phyloP scores from a whole-genome alignment of 2,797 vertebrate genomes.

The Onychomys leucogaster region DNA sequence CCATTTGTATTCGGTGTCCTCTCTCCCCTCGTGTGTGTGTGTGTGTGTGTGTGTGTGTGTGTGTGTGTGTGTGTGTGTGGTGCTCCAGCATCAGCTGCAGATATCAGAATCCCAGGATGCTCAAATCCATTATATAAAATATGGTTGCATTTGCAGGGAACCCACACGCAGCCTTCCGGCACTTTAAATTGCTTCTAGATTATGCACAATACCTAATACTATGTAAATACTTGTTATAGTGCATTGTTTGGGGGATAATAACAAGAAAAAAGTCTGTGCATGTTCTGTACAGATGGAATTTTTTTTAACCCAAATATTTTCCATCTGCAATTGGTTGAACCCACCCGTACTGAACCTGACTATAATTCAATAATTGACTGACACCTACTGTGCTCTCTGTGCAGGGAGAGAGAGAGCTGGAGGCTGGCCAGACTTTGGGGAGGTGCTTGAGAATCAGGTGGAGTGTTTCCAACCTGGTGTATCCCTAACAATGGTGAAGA shows the following conservation, averaged over 20 bases:
- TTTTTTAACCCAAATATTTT: background rate
- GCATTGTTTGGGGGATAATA: background rate
- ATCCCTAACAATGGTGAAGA: background rate
- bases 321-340: background rate
- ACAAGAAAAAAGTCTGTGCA: background rate
- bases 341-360: background rate
- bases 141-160: background rate
- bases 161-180: background rate
- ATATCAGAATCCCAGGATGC: background rate
- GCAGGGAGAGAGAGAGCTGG: background rate
- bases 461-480: background rate
- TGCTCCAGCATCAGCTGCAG: background rate
- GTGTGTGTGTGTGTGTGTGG: background rate
- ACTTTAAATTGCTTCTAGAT: background rate
- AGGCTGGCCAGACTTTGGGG: background rate
- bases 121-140: background rate
- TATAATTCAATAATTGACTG: background rate
- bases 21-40: background rate
- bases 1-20: background rate
- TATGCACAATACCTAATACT: background rate
- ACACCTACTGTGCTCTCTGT: background rate
- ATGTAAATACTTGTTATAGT: background rate
- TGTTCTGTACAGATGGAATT: background rate
- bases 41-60: background rate
- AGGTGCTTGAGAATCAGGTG: background rate